phyloP scores from a whole-genome alignment of 2,888 invertebrate species.

The Luperina nickerlii region DNA sequence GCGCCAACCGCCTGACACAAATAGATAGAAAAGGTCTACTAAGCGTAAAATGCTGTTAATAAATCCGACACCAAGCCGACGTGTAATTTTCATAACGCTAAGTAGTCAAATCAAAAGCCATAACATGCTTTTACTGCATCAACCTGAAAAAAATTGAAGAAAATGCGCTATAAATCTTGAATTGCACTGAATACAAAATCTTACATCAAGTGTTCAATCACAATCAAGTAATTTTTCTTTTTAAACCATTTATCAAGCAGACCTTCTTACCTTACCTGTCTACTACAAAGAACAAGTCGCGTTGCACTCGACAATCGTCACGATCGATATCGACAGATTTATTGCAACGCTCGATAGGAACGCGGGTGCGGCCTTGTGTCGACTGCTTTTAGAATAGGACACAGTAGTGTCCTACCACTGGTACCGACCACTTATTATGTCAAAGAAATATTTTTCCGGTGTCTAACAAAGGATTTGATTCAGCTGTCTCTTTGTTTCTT shows the following conservation, averaged over 20 bases:
- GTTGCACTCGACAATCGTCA: conserved; percentile 63
- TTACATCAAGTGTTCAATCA: neutral
- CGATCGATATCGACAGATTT: conserved; percentile 64
- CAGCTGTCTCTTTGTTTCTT: conserved; percentile 33
- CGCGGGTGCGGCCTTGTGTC: conserved; percentile 73
- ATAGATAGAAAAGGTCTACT: conserved; percentile 26
- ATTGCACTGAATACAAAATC: neutral
- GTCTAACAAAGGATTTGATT: conserved; percentile 56
- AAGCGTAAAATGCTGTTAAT: neutral
- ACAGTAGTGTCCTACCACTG: conserved; percentile 19
- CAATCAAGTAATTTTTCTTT: no score
- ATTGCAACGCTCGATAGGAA: conserved; percentile 69
- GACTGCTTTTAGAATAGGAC: conserved; percentile 46
- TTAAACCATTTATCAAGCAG: neutral
- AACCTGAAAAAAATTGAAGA: no score
- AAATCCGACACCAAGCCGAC: neutral
- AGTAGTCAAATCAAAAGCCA: no score
- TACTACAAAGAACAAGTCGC: conserved; percentile 18
- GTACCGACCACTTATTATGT: conserved; percentile 51
- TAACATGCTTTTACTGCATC: no score
- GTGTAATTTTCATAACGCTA: neutral
- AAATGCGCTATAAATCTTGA: no score
- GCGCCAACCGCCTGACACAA: neutral
- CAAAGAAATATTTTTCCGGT: conserved; percentile 61
- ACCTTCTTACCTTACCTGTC: conserved; percentile 12